Percentiles rank a stretch among this genome's conserved stretches.
phyloP scores from a whole-genome alignment of 2,113 vertebrate species.

The Strix uralensis region DNA sequence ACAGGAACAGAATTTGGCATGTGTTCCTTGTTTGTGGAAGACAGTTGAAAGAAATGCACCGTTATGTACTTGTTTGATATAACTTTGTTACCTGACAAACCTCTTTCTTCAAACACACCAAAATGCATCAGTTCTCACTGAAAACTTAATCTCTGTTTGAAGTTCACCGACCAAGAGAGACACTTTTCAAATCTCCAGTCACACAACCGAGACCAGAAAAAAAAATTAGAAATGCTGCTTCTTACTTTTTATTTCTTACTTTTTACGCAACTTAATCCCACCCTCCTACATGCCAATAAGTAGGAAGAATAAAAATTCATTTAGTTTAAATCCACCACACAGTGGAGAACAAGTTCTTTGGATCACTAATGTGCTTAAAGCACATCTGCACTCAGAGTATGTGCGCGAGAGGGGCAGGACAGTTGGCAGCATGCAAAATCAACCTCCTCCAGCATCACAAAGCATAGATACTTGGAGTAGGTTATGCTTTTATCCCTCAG shows the following conservation, averaged over 20 bases:
- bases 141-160: not conserved
- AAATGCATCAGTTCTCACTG: not conserved
- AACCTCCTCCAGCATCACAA: not conserved
- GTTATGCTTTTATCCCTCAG: not conserved
- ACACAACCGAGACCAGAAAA: not conserved
- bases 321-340: not conserved
- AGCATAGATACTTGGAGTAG: not conserved
- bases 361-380: not conserved
- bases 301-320: not conserved
- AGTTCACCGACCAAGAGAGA: not conserved
- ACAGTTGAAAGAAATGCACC: not conserved
- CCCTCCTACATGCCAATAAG: not conserved
- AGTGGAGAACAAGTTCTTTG: not conserved
- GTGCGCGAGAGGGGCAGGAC: not conserved
- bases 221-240: not conserved
- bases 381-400: not conserved
- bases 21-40: not conserved
- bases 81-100: not conserved
- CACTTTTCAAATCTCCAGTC: not conserved
- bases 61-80: not conserved
- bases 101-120: not conserved
- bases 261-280: not conserved
- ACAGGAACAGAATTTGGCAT: not conserved
- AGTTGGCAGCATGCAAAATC: accelerated
- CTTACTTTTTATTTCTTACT: not conserved